Percentiles rank a stretch among this genome's conserved stretches.
Conservation (phyloP, 2,888 invertebrate species). For the Rhogogaster chlorosoma region DNA sequence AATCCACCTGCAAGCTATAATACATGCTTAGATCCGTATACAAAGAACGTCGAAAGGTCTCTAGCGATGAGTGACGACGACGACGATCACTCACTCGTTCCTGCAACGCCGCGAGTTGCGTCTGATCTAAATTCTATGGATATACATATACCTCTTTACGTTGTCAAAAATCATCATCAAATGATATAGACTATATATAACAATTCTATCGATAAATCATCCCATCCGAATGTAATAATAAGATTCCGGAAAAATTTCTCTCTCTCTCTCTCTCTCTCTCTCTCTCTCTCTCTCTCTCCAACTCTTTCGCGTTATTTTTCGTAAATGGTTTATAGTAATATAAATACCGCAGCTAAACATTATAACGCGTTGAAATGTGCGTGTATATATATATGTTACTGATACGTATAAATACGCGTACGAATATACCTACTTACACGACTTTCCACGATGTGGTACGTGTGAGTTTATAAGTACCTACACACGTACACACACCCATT, state of each 20-base stretch:
- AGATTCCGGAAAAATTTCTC: not conserved
- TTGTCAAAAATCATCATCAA: not conserved
- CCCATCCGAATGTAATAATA: no score
- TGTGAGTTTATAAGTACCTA: not conserved
- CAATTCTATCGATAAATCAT: not conserved
- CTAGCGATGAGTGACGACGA: not conserved
- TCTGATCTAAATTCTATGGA: not conserved
- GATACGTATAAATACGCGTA: not conserved
- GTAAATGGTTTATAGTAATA: not conserved
- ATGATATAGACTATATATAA: no score
- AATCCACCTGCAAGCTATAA: constrained; percentile 3
- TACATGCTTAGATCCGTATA: not conserved
- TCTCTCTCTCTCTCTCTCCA: no score
- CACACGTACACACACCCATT: not conserved
- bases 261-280: not conserved
- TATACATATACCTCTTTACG: not conserved
- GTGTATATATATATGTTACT: no score
- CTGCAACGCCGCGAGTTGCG: not conserved
- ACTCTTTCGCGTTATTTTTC: not conserved
- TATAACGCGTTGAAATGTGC: not conserved
- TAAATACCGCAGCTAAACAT: not conserved
- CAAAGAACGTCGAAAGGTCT: constrained; percentile 20
- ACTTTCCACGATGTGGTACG: not conserved
- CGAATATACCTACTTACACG: not conserved
- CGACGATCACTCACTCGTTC: not conserved